Percentiles rank a stretch among this genome's conserved stretches.
These are phyloP conservation scores for Stictocephala bisonia DNA, from an alignment of 2,888 invertebrate genomes.

Conservation along the genomic window DNA sequence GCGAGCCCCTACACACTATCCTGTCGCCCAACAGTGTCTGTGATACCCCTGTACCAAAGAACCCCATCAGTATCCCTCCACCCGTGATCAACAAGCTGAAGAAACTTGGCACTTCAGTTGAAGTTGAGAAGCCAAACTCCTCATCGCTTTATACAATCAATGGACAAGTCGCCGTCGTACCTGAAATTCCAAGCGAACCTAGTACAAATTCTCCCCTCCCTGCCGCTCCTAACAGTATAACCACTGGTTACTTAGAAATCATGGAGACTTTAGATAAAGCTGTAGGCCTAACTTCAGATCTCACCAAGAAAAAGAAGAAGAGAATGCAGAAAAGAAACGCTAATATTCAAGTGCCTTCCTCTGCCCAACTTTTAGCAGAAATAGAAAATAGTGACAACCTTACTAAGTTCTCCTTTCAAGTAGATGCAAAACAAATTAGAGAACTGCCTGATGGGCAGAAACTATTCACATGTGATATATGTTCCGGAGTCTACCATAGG, in stretches of 20 bases:
- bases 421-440: constrained; percentile 52
- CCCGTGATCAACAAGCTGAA: constrained; percentile 57
- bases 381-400: constrained; percentile 38
- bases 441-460: constrained; percentile 57
- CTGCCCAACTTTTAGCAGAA: constrained; percentile 14
- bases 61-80: constrained; percentile 10
- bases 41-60: constrained; percentile 5
- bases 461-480: constrained; percentile 65
- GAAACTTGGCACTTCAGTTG: constrained; percentile 58
- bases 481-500: constrained; percentile 65
- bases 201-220: no score
- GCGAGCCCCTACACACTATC: constrained; percentile 13
- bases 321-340: background rate
- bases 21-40: constrained; percentile 21
- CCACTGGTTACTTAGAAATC: constrained; percentile 12
- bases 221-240: background rate
- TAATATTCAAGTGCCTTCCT: constrained; percentile 41
- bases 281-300: constrained; percentile 50
- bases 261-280: constrained; percentile 48
- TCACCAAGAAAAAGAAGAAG: constrained; percentile 40
- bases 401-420: constrained; percentile 56
- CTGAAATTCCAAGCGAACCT: no score
- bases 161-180: background rate
- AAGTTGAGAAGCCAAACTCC: constrained; percentile 52
- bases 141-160: background rate